phyloP scores from a whole-genome alignment of 2,888 invertebrate genomes.

The Apotomis betuletana region DNA sequence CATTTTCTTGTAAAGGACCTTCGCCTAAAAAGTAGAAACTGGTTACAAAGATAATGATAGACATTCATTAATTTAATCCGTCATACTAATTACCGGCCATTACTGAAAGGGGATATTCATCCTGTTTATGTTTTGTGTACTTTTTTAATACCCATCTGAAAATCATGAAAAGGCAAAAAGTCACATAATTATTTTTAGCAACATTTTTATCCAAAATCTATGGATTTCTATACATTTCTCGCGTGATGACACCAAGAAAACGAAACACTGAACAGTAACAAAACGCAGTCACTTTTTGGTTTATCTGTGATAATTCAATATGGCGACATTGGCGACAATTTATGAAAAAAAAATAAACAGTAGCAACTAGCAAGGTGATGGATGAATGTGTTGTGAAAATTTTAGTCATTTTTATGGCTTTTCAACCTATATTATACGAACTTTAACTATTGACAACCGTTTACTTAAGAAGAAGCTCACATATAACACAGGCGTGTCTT shows the following conservation, averaged over 20 bases:
- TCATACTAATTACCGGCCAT: constrained; percentile 1
- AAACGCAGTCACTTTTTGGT: constrained; percentile 16
- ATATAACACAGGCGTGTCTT: constrained; percentile 48
- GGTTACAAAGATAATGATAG: constrained; percentile 14
- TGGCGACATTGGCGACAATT: constrained; percentile 48
- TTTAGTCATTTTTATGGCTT: constrained; percentile 26
- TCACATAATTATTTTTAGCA: too few species aligned
- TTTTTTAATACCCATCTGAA: background rate
- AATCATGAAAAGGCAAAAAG: too few species aligned
- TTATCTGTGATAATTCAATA: constrained; percentile 44
- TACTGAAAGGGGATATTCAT: constrained; percentile 23
- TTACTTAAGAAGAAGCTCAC: constrained; percentile 37
- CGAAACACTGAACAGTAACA: constrained; percentile 1
- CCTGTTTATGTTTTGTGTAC: background rate
- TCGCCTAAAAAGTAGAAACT: constrained; percentile 13
- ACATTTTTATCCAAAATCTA: too few species aligned
- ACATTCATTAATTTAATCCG: background rate
- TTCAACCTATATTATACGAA: constrained; percentile 12
- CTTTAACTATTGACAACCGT: background rate
- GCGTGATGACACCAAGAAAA: too few species aligned
- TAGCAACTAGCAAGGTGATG: constrained; percentile 27
- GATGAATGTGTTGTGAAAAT: constrained; percentile 25
- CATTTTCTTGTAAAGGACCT: constrained; percentile 3
- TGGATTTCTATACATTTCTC: too few species aligned
- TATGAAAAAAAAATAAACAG: constrained; percentile 39